These are phyloP conservation scores for Sarotherodon lohbergeri DNA, from an alignment of 2,113 vertebrate genomes.

Conservation along the genomic window DNA sequence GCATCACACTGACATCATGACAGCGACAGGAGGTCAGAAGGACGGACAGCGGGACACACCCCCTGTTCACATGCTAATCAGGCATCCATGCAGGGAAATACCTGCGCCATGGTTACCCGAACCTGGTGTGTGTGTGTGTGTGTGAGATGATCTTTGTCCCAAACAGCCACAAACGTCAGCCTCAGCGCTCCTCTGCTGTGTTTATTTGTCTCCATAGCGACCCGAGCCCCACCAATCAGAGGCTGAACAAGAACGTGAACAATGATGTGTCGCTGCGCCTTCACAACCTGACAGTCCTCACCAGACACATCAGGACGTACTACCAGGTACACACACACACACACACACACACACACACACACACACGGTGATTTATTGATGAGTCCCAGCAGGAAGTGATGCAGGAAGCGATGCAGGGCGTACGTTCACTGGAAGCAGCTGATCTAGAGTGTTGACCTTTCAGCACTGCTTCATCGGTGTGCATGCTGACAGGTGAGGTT, in stretches of 20 bases:
- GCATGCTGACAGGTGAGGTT: not conserved
- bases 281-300: conserved; percentile 62
- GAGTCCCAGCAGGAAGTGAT: not conserved
- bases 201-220: conserved; percentile 59
- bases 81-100: conserved; percentile 24
- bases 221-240: conserved; percentile 59
- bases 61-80: conserved; percentile 44
- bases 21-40: not conserved
- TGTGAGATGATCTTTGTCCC: conserved; percentile 7
- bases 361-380: not conserved
- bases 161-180: not conserved
- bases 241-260: conserved; percentile 64
- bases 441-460: not conserved
- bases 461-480: not conserved
- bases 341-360: not conserved
- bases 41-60: not conserved
- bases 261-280: conserved; percentile 51
- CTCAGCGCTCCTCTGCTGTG: not conserved
- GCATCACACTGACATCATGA: not conserved
- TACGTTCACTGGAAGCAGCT: not conserved
- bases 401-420: not conserved
- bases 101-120: conserved; percentile 10
- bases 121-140: not conserved
- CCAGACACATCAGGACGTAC: conserved; percentile 57
- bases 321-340: conserved; percentile 53